These are phyloP conservation scores for Etheostoma spectabile DNA, from an alignment of 2,113 vertebrate species.

Conservation along the genomic window DNA sequence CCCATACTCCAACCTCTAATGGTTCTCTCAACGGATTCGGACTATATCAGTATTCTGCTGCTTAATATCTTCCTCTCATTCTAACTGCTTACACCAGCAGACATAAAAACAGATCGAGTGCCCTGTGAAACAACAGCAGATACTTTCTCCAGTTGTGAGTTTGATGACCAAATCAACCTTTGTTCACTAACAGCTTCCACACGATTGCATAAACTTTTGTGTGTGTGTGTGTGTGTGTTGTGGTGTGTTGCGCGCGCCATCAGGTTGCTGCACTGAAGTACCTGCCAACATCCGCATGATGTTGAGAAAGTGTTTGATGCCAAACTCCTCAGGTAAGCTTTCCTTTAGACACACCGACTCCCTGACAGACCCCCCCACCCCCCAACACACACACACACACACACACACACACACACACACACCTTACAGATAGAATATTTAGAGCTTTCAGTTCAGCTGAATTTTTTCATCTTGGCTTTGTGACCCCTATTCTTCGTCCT, in stretches of 20 bases:
- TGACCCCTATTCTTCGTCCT: conserved; percentile 44
- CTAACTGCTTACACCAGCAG: neutral
- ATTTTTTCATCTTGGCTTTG: conserved; percentile 41
- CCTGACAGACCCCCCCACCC: no score
- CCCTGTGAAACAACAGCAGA: conserved; percentile 27
- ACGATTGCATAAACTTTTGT: conserved; percentile 20
- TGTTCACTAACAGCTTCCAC: conserved; percentile 20
- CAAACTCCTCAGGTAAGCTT: conserved; percentile 91
- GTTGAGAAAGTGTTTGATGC: conserved; percentile 97
- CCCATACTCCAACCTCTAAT: neutral
- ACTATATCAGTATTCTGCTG: conserved; percentile 33
- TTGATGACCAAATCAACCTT: conserved; percentile 54
- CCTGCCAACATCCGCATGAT: conserved; percentile 93
- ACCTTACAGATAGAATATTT: conserved; percentile 31
- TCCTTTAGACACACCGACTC: neutral
- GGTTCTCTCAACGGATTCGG: neutral
- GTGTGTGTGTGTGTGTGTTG: conserved; percentile 11
- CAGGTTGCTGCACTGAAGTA: conserved; percentile 98
- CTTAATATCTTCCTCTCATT: conserved; percentile 17
- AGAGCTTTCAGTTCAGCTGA: conserved; percentile 14
- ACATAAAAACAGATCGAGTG: conserved; percentile 7
- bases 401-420: conserved; percentile 22
- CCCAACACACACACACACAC: no score
- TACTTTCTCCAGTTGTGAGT: conserved; percentile 20
- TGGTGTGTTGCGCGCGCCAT: conserved; percentile 58